These are phyloP conservation scores for Chrysodeixis includens DNA, from an alignment of 2,888 invertebrate species.

Conservation along the genomic window DNA sequence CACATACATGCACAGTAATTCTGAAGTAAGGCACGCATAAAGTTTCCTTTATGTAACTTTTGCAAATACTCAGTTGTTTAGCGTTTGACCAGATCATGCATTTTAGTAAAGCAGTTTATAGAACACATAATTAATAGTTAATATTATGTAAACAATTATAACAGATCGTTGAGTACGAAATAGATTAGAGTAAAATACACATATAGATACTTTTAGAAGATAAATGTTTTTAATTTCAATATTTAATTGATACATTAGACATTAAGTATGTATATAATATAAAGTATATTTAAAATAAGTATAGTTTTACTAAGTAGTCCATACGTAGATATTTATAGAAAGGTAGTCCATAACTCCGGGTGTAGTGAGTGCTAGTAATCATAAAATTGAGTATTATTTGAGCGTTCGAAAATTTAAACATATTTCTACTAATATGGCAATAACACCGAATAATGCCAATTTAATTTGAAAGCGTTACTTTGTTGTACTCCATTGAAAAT, in stretches of 20 bases:
- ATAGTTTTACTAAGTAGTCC: not conserved
- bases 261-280: conserved; percentile 16
- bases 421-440: no score
- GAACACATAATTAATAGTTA: conserved; percentile 44
- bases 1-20: conserved; percentile 58
- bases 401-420: conserved; percentile 12
- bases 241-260: conserved; percentile 6
- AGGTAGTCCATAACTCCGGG: conserved; percentile 55
- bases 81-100: conserved; percentile 75
- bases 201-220: conserved; percentile 33
- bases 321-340: conserved; percentile 27
- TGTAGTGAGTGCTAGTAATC: conserved; percentile 43
- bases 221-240: conserved; percentile 35
- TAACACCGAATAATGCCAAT: no score
- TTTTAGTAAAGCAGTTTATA: conserved; percentile 61
- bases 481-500: no score
- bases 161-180: conserved; percentile 27
- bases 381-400: conserved; percentile 32
- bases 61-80: conserved; percentile 58
- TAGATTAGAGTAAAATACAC: conserved; percentile 27
- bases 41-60: conserved; percentile 41
- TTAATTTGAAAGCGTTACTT: no score
- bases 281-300: conserved; percentile 5
- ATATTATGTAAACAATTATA: conserved; percentile 29
- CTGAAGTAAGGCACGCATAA: conserved; percentile 35